These are phyloP conservation scores for Hephaestus fuliginosus DNA, from an alignment of 2,797 vertebrate genomes.

Conservation along the genomic window DNA sequence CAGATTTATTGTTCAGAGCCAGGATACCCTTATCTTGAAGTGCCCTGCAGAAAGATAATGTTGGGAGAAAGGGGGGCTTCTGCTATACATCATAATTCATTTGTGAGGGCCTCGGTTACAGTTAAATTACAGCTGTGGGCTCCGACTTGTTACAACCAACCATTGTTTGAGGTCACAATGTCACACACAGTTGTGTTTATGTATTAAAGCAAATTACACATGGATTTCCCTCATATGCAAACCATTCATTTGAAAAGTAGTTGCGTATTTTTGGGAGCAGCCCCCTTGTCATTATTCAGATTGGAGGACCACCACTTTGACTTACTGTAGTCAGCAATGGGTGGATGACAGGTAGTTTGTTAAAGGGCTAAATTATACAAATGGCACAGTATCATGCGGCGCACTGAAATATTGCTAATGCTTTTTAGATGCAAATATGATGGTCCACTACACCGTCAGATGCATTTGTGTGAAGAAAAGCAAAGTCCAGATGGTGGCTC, in stretches of 20 bases:
- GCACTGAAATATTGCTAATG: slow-evolving; percentile 57
- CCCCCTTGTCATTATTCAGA: slow-evolving; percentile 15
- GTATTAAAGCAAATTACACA: slow-evolving; percentile 81
- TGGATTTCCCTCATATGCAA: slow-evolving; percentile 73
- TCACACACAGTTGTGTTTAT: slow-evolving; percentile 68
- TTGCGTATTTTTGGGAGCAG: slow-evolving; percentile 30
- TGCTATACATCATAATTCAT: slow-evolving; percentile 5
- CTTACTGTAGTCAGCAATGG: slow-evolving; percentile 14
- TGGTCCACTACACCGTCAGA: slow-evolving; percentile 32
- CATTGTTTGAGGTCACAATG: slow-evolving; percentile 58
- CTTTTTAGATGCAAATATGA: slow-evolving; percentile 80
- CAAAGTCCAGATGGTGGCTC: slow-evolving; percentile 65
- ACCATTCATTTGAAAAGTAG: slow-evolving; percentile 42
- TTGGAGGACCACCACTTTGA: slow-evolving; percentile 25
- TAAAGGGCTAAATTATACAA: slow-evolving; percentile 67
- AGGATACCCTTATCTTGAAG: slow-evolving; percentile 83
- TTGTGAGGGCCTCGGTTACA: slow-evolving; percentile 31
- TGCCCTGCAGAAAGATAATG: slow-evolving; percentile 79
- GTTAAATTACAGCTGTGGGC: slow-evolving; percentile 69
- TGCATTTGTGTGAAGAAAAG: slow-evolving; percentile 55
- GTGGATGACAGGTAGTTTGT: slow-evolving; percentile 63
- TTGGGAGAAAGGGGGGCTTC: slow-evolving; percentile 16
- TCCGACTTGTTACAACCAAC: slow-evolving; percentile 59
- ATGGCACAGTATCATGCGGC: slow-evolving; percentile 37
- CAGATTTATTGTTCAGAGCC: slow-evolving; percentile 84